Base-by-base conservation (phyloP, 53 echinoderm and acorn worm species). In the Arbacia lixula region DNA sequence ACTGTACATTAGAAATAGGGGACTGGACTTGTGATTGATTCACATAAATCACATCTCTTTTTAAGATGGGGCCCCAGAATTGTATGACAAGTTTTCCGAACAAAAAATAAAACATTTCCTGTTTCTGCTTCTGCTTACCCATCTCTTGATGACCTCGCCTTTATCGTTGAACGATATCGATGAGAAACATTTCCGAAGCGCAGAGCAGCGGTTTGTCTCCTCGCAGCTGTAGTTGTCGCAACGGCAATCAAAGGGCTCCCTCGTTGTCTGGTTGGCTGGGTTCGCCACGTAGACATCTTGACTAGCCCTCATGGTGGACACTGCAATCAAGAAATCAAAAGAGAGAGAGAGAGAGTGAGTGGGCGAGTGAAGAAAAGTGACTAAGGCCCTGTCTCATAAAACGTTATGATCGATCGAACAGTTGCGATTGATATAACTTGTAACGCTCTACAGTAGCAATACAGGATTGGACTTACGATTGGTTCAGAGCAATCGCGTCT, bases 221-320 rank as follows among this genome's bases (percentile, higher is more conserved):
- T 83, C 76, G 53, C 91, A 91, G 53, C 88, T 85, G 14, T 61
- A 53, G 24, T 71, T 35, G 66, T 91, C 91, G 24, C 91, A 91
- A 43, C 55, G 39, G 32, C 91, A 91, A 72, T 87, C 68, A 53
- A 91, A 85, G 12, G 82, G 71, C 43, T 76, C 66, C 53, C 84
- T 76, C 46, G 60, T 86, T n/a, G n/a, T 42, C 71, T 78, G 52
- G 24, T 41, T 20, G n/a, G 60, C 38, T 25, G 60, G 10, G 19
- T 78, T 40, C 11, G 79, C 79, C 25, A 78, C 79, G 27, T 78
- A 78, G 3, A 78, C 60, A 43, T 78, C 79, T 78, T 78, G 79
- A 43, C 79, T 78, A n/a, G 79, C 79, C 8, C 79, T 58, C 79
- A 78, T 78, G 6, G 79, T 78, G 0, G 79, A 78, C 27, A 78